Percentiles rank a stretch among this genome's conserved stretches.
Conservation (phyloP, 2,113 vertebrate species). For the Melanerpes aurifrons region DNA sequence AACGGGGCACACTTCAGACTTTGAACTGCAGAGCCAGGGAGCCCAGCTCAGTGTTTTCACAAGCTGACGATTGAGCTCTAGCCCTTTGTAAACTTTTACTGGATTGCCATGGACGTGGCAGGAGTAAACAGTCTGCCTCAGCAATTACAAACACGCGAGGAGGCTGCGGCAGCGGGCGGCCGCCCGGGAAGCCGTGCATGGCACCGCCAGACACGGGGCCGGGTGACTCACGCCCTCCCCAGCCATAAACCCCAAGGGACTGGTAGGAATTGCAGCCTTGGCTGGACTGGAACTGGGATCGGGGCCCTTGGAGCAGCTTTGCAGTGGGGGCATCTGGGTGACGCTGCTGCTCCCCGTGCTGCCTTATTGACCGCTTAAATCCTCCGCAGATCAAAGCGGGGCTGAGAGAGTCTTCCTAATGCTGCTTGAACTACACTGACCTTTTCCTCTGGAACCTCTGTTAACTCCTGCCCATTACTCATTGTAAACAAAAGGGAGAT, state of each 20-base stretch:
- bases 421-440: conserved; percentile 29
- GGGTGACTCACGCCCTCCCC: conserved; percentile 36
- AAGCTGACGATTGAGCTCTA: conserved; percentile 51
- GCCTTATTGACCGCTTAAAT: conserved; percentile 52
- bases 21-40: conserved; percentile 30
- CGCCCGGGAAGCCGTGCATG: neutral
- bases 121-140: conserved; percentile 62
- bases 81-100: conserved; percentile 66
- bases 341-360: neutral
- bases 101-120: conserved; percentile 46
- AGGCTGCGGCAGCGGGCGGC: neutral
- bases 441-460: conserved; percentile 34
- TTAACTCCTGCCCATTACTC: conserved; percentile 37
- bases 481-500: conserved; percentile 68
- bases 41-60: conserved; percentile 27
- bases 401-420: conserved; percentile 28
- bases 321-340: neutral
- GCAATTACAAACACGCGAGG: conserved; percentile 31
- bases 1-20: conserved; percentile 57
- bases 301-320: neutral
- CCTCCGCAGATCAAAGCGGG: conserved; percentile 55
- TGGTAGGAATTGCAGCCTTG: neutral
- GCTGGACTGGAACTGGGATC: fast-evolving
- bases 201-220: conserved; percentile 48
- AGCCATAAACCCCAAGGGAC: conserved; percentile 51